A percentile compares a stretch with the other conserved stretches of the same genome.
Evolutionary conservation across 2,888 invertebrate species (phyloP).

Genomic region (Cosmorhoe ocellata): DNA sequence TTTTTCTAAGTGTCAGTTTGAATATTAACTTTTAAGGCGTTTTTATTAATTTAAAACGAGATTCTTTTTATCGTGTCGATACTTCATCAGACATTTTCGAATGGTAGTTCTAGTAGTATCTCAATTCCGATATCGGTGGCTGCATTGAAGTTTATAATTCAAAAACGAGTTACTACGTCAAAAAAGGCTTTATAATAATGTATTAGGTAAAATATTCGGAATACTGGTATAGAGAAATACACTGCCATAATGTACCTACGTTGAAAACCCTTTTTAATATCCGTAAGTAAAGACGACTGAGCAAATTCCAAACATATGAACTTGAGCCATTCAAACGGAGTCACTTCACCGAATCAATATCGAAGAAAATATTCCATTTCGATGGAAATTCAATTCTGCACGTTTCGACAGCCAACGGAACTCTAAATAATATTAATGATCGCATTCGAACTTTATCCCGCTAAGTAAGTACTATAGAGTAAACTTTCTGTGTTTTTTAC

Average conservation of each 20-base stretch:
- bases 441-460: slow-evolving; percentile 36
- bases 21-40: too few species aligned
- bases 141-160: too few species aligned
- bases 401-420: slow-evolving; percentile 37
- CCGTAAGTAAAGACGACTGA: slow-evolving; percentile 35
- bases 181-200: too few species aligned
- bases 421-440: slow-evolving; percentile 44
- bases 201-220: too few species aligned
- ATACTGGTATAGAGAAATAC: too few species aligned
- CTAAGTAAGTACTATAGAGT: slow-evolving; percentile 15
- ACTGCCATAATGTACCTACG: not conserved
- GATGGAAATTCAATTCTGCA: slow-evolving; percentile 47
- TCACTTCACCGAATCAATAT: slow-evolving; percentile 43
- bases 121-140: too few species aligned
- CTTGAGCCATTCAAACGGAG: slow-evolving; percentile 36
- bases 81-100: too few species aligned
- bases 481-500: slow-evolving; percentile 1
- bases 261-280: slow-evolving; percentile 34
- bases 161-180: too few species aligned
- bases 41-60: too few species aligned
- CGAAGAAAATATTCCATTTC: slow-evolving; percentile 45
- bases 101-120: too few species aligned
- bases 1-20: not conserved
- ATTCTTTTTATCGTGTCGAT: too few species aligned
- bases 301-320: slow-evolving; percentile 40